These are phyloP conservation scores for Todiramphus saurophagus DNA, from an alignment of 2,113 vertebrate species.

Conservation along the genomic window DNA sequence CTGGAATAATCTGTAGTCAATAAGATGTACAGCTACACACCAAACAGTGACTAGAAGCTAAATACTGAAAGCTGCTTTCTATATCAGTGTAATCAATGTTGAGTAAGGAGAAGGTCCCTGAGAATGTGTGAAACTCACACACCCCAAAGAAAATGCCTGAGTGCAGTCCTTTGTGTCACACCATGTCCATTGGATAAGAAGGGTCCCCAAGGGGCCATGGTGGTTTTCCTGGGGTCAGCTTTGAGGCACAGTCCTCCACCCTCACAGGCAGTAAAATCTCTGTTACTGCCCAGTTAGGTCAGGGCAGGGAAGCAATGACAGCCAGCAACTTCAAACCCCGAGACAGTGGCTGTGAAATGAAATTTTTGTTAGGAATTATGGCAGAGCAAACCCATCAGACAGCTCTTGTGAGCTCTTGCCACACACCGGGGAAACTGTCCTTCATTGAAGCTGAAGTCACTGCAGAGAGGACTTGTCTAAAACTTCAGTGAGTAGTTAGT, in stretches of 20 bases:
- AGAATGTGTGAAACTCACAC: not conserved
- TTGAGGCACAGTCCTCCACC: not conserved
- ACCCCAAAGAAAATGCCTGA: not conserved
- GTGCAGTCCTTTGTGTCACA: accelerated
- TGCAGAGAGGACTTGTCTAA: not conserved
- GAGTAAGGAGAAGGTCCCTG: not conserved
- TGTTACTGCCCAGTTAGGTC: not conserved
- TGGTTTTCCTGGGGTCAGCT: not conserved
- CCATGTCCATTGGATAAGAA: not conserved
- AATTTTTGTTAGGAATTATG: not conserved
- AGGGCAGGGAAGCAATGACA: not conserved
- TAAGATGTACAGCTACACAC: not conserved
- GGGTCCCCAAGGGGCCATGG: accelerated
- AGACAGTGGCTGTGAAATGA: not conserved
- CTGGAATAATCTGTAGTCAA: not conserved
- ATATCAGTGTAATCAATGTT: not conserved
- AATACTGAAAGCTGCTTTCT: not conserved
- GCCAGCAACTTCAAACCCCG: not conserved
- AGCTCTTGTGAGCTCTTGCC: not conserved
- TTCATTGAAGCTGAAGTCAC: not conserved
- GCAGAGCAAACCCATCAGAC: not conserved
- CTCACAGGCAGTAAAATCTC: not conserved
- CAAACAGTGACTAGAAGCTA: not conserved
- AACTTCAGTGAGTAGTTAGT: not conserved
- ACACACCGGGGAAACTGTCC: not conserved